Evolutionary conservation across 1,140 invertebrate species (phyloP), one percentile per base, ranked within the genome.

Genomic region (Drosophila lacteicornis): DNA sequence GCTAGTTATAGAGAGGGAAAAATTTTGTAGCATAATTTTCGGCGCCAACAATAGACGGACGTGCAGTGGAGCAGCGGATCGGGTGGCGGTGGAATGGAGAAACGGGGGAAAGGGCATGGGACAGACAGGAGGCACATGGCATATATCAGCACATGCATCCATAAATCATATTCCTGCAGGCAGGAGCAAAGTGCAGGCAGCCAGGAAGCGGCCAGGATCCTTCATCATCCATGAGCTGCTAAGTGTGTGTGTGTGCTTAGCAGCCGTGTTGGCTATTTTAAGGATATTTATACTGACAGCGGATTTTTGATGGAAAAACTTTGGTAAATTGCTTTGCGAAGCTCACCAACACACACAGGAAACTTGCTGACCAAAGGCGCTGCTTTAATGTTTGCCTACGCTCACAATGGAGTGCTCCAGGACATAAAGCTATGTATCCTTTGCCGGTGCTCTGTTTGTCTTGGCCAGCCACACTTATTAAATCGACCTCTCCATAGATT

Each of bases 231-330:
- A 42, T 70, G 51, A 36, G 66, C 27, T 42, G 46, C 66, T 62
- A 42, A 33, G 47, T 74, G 62, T 61, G 60, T 66, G 69, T 60
- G 68, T 68, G 56, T 75, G 81, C 62, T 85, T 84, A 84, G 73
- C 73, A 75, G 80, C 79, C 73, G 75, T 70, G 66, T 81, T 75
- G 83, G 88, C 88, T 80, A 91, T 91, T 91, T 92, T 92, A 92
- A 91, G 91, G 80, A 91, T 91, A 91, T 91, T 91, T 91, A 91
- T 91, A 90, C 90, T 91, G 90, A 91, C 90, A 91, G 90, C 90
- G 91, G 82, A 91, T 91, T 91, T 91, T 90, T 91, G 90, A 92
- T 91, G 90, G 91, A 91, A 91, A 91, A 91, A 91, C 90, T 91
- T 91, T 91, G 87, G 90, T 91, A 91, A 91, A 91, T 91, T 91